These are phyloP conservation scores for Chamaetylas fuelleborni DNA, from an alignment of 2,113 vertebrate species.

Conservation along the genomic window DNA sequence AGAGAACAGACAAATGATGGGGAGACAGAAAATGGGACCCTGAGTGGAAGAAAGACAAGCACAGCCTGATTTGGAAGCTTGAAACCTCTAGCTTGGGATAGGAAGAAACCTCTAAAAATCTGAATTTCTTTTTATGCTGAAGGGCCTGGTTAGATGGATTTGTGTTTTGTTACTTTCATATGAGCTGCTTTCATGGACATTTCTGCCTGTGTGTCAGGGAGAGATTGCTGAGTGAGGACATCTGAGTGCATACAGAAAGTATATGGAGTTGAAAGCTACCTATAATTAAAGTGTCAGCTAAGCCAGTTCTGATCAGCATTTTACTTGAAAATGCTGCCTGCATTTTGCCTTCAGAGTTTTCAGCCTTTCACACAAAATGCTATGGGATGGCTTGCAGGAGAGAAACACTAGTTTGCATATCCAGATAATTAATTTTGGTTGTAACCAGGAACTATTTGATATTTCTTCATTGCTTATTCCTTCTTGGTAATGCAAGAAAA, in stretches of 20 bases:
- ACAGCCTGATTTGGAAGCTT: background rate
- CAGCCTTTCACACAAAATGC: background rate
- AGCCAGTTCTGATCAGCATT: background rate
- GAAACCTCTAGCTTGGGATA: background rate
- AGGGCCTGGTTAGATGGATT: background rate
- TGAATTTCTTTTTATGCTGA: background rate
- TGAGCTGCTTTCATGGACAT: background rate
- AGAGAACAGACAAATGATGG: background rate
- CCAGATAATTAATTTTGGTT: background rate
- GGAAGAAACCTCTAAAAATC: background rate
- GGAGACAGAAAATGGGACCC: background rate
- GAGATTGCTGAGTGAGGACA: background rate
- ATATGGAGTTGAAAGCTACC: background rate
- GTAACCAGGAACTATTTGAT: background rate
- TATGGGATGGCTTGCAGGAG: background rate
- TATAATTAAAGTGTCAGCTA: background rate
- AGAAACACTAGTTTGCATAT: background rate
- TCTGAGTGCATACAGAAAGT: background rate
- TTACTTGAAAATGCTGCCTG: background rate
- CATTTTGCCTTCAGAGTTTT: background rate
- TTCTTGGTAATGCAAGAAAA: background rate
- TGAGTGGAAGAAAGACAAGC: background rate
- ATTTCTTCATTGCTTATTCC: background rate
- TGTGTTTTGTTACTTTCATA: background rate
- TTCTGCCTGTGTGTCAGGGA: background rate